A percentile compares a stretch with the other conserved stretches of the same genome.
phyloP scores from a whole-genome alignment of 2,113 vertebrate species.

The Ceratotherium simum region DNA sequence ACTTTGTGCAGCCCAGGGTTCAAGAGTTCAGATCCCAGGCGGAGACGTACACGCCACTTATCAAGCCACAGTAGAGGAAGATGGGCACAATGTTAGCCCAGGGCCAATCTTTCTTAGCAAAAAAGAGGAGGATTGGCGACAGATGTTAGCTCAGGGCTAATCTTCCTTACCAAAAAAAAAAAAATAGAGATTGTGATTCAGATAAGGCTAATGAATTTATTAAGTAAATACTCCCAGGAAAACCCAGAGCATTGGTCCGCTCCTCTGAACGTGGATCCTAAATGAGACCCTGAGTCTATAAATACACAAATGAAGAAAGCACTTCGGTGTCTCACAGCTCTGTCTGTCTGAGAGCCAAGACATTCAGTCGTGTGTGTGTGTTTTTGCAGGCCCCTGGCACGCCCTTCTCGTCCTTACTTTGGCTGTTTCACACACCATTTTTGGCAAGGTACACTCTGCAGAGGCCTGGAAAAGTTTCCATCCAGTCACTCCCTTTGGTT shows the following conservation, averaged over 20 bases:
- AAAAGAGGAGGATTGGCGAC: no score
- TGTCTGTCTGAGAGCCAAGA: constrained; percentile 43
- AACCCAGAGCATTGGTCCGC: not conserved
- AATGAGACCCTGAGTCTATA: constrained; percentile 9
- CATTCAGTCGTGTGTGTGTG: not conserved
- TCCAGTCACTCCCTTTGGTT: constrained; percentile 59
- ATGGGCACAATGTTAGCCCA: no score
- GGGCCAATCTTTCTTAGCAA: no score
- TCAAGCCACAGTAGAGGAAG: no score
- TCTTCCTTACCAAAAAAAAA: no score
- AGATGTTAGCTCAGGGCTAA: no score
- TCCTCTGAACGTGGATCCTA: not conserved
- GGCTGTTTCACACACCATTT: constrained; percentile 25
- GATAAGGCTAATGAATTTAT: not conserved
- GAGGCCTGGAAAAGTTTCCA: constrained; percentile 67
- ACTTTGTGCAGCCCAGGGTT: no score
- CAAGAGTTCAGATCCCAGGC: no score
- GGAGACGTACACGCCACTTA: no score
- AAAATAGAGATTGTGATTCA: not conserved
- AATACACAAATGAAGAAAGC: constrained; percentile 36
- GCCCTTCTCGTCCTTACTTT: not conserved
- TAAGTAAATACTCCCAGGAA: constrained; percentile 40
- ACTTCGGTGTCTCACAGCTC: not conserved
- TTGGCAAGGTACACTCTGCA: constrained; percentile 48
- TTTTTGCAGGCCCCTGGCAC: constrained; percentile 47